A percentile compares a stretch with the other conserved stretches of the same genome.
Conservation (phyloP, 2,113 vertebrate genomes). For the Orientallactaga bullata region DNA sequence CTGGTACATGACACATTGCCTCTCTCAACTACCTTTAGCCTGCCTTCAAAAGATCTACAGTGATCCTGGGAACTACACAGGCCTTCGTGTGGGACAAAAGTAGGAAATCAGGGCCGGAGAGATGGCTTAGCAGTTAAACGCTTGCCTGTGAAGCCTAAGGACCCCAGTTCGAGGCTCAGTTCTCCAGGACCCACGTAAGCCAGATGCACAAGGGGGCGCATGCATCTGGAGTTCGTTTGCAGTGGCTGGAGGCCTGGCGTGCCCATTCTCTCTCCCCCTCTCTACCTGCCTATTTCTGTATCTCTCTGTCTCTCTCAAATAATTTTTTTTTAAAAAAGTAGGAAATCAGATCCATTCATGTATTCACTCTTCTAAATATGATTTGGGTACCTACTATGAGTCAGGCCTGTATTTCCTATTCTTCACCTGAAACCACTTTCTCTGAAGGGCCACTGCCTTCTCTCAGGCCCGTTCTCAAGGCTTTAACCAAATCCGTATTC, state of each 20-base stretch:
- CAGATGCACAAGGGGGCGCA: too few relatives aligned
- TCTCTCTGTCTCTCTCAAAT: too few relatives aligned
- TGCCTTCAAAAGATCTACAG: not conserved
- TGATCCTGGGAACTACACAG: not conserved
- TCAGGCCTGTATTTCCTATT: not conserved
- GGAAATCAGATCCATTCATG: not conserved
- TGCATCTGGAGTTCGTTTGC: too few relatives aligned
- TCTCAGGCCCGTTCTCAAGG: not conserved
- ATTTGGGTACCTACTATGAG: not conserved
- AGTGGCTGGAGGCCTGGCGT: too few relatives aligned
- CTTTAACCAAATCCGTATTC: not conserved
- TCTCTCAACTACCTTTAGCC: not conserved
- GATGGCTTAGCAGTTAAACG: too few relatives aligned
- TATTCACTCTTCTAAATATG: slow-evolving; percentile 34
- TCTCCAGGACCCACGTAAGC: too few relatives aligned
- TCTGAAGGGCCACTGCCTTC: not conserved
- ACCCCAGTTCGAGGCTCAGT: too few relatives aligned
- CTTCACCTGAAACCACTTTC: not conserved
- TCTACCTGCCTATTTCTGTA: too few relatives aligned
- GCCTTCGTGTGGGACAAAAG: not conserved
- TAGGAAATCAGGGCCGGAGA: not conserved
- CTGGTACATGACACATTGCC: not conserved
- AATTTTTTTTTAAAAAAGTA: too few relatives aligned
- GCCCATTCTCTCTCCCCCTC: too few relatives aligned
- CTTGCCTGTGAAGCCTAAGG: too few relatives aligned